Base-by-base conservation (phyloP, 1,140 invertebrate genomes). In the Drosophila micromelanica region DNA sequence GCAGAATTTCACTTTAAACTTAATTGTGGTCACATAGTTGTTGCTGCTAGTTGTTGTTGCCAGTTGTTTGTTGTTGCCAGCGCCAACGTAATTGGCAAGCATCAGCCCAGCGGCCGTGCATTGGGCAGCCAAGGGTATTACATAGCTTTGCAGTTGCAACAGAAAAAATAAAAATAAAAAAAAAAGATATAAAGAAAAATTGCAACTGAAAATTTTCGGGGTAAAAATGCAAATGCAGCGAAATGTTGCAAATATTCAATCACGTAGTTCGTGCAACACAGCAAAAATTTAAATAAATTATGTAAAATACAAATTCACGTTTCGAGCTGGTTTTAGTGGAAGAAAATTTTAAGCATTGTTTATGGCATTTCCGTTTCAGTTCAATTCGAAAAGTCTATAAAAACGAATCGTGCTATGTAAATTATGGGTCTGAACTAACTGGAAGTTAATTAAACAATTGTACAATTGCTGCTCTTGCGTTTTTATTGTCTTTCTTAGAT, bases 201-300 rank as follows among this genome's bases (percentile, higher is more conserved):
- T 73, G 64, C 64, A 69, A 61, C 71, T 52, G 56, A 69, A 72
- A 56, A 51, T 61, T 67, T 67, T 71, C 43, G 60, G 74, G 57
- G 75, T 46, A 65, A 87, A 86, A 73, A 73, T 55, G 51, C 42
- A 69, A 69, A 82, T 69, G 67, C 75, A 76, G 73, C 78, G 68
- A 86, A 86, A 86, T 86, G 82, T 82, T 86, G 84, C 73, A 86
- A 87, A 86, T 86, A 89, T 86, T 86, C 82, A 86, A 86, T 86
- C 82, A 86, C 84, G 82, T 86, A 89, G 56, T 87, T 86, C 82
- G 82, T 86, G 82, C 82, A 82, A 89, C 84, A 81, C 52, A 67
- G 61, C 57, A 60, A 76, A 82, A 82, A 82, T 86, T 86, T 87
- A 86, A 86, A 82, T 86, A 86, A 87, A 89, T 82, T 86, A 79